Base-by-base conservation (phyloP, 2,797 vertebrate species). In the Neostethus bicornis region DNA sequence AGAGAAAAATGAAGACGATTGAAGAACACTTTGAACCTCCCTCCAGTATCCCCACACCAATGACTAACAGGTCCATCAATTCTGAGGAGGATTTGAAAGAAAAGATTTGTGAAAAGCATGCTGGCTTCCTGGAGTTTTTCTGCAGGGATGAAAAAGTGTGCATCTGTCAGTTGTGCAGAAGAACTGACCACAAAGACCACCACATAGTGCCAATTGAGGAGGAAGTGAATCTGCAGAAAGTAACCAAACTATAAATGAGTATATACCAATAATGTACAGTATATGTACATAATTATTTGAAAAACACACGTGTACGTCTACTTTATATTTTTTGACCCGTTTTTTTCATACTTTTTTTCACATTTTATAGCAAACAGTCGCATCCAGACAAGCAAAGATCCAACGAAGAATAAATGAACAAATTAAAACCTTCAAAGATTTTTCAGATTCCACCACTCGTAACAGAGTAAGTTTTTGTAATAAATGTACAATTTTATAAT, bases 1-100 rank as follows among this genome's bases (percentile, higher is more conserved):
- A 12, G 32, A 73, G 79, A 20, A 81, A 10, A 37, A 5, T 66
- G 0, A 61, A 72, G 20, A 24, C 5, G 5, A 24, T 23, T 2
- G 5, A 67, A 8, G 35, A 17, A 13, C 83, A 87, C 62, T 58
- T 87, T 1, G 77, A 86, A 62, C 66, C 80, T 2, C 87, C 87
- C 68, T 56, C 53, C 0, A 64, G 75, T 12, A 77, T 75, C 3
- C 56, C 78, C 0, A 38, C 63, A 2, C 62, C 86, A 17, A 69
- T 54, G 62, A 77, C 66, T 34, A 87, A 88, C 66, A 64, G 48
- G 60, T 63, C 89, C 19, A 64, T 73, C 0, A 49, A 80, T 0
- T 58, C 80, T 0, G 17, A 68, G 55, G 49, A 79, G 2, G 51
- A 82, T 20, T 53, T 83, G 66, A 57, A 83, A 19, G 62, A 72